Conservation (phyloP, 2,113 vertebrate genomes). For the Haplochromis burtoni region DNA sequence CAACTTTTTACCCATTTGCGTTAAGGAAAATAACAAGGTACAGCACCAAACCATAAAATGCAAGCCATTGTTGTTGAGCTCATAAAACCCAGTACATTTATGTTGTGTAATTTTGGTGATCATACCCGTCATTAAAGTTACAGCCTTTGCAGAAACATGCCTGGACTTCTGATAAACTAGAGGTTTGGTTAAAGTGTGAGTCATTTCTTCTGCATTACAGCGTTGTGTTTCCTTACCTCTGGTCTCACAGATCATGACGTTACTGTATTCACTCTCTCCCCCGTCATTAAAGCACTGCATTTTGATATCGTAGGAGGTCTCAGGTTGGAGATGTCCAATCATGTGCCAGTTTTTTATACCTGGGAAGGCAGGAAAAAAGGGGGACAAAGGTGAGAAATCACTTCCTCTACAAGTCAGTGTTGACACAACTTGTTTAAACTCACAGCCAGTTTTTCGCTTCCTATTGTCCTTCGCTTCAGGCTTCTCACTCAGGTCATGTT, state of each 20-base stretch:
- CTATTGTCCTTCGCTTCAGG: not conserved
- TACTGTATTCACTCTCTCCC: conserved; percentile 90
- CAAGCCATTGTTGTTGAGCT: conserved; percentile 36
- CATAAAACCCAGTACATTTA: conserved; percentile 37
- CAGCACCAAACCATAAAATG: conserved; percentile 18
- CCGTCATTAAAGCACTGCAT: conserved; percentile 95
- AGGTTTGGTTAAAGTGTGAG: not conserved
- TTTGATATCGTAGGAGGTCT: conserved; percentile 94
- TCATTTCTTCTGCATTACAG: not conserved
- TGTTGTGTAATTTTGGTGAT: conserved; percentile 46
- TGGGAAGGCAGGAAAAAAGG: conserved; percentile 14
- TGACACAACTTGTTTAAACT: conserved; percentile 9
- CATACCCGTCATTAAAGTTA: conserved; percentile 19
- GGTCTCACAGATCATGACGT: conserved; percentile 96
- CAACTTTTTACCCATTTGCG: not conserved
- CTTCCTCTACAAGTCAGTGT: not conserved
- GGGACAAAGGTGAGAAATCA: conserved; percentile 13
- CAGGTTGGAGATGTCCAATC: conserved; percentile 87
- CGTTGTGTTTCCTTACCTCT: conserved; percentile 73
- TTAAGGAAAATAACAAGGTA: not conserved
- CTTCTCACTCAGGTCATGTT: conserved; percentile 25
- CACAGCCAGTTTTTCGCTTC: not conserved
- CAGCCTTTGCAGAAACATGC: conserved; percentile 30
- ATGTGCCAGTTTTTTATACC: conserved; percentile 88
- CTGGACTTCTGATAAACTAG: conserved; percentile 20